These are phyloP conservation scores for Actinemys pallida DNA, from an alignment of 2,113 vertebrate species.

Conservation along the genomic window DNA sequence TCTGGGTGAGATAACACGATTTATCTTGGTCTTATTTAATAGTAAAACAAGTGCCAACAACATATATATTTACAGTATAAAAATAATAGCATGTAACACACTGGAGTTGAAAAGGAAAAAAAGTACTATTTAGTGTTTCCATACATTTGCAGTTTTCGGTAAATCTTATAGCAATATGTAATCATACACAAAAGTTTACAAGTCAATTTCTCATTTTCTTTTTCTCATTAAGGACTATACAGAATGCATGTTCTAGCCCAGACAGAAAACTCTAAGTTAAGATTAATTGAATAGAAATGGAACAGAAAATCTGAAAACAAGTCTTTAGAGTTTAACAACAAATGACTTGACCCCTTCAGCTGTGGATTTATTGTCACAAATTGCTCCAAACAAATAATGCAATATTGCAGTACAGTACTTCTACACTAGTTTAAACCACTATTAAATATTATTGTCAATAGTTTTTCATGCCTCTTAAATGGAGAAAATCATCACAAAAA, in stretches of 20 bases:
- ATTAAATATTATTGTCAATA: background rate
- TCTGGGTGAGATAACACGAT: slow-evolving; percentile 33
- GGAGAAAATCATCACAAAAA: background rate
- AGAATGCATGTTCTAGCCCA: background rate
- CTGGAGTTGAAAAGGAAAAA: background rate
- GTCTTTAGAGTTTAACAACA: slow-evolving; percentile 12
- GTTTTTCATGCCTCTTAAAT: background rate
- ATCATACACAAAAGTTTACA: background rate
- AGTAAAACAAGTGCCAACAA: slow-evolving; percentile 54
- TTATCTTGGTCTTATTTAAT: slow-evolving; percentile 23
- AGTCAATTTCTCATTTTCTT: slow-evolving; percentile 13
- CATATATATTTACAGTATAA: slow-evolving; percentile 11
- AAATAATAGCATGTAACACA: background rate
- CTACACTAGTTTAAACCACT: background rate
- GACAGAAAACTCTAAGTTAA: slow-evolving; percentile 10
- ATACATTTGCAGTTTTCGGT: background rate
- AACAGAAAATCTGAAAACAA: slow-evolving; percentile 14
- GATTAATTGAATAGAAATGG: slow-evolving; percentile 22
- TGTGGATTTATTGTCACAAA: slow-evolving; percentile 41
- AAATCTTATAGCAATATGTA: slow-evolving; percentile 38
- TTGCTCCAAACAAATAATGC: slow-evolving; percentile 39
- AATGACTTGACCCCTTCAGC: background rate
- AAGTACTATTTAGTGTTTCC: slow-evolving; percentile 8
- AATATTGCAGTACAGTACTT: background rate
- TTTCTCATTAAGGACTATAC: slow-evolving; percentile 26